Conservation (phyloP, 2,113 vertebrate genomes). For the Redunca redunca region DNA sequence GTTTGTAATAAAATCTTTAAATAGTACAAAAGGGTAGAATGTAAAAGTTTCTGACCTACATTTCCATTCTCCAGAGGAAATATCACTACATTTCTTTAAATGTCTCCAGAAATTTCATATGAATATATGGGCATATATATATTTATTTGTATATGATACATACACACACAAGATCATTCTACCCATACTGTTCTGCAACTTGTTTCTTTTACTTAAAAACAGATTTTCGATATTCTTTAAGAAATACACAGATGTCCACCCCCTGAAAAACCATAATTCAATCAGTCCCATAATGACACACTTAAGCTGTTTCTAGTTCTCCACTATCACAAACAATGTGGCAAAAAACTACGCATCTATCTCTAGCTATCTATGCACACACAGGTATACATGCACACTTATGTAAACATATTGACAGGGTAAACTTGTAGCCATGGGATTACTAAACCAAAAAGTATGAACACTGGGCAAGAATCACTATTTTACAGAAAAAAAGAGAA, state of each 20-base stretch:
- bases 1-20: background rate
- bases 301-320: background rate
- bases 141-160: background rate
- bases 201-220: background rate
- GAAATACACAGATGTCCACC: background rate
- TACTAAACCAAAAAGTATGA: background rate
- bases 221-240: background rate
- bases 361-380: background rate
- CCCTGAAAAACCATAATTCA: background rate
- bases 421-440: background rate
- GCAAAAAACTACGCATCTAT: background rate
- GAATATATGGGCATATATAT: background rate
- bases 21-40: background rate
- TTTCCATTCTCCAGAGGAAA: background rate
- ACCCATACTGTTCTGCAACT: background rate
- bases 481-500: conserved; percentile 5
- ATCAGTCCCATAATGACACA: background rate
- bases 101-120: background rate
- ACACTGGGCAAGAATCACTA: background rate
- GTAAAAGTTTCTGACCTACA: background rate
- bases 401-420: background rate
- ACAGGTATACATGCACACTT: background rate
- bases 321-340: background rate
- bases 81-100: background rate
- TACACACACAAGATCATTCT: background rate